Conservation (phyloP, 2,797 vertebrate genomes). For the Pelodytes ibericus region DNA sequence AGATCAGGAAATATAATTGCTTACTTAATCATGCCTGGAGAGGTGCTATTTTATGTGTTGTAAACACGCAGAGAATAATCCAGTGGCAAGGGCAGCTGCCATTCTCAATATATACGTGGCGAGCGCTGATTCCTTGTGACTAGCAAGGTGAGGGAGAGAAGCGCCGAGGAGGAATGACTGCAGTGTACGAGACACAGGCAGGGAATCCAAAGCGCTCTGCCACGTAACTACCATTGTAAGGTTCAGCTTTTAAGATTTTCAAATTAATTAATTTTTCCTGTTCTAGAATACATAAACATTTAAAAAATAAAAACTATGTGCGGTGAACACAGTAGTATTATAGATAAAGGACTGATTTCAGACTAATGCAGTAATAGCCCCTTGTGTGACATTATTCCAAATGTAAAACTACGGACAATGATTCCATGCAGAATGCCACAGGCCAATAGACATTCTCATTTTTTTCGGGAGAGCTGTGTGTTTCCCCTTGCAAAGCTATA, state of each 20-base stretch:
- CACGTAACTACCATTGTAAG: background rate
- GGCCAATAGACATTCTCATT: too few species aligned
- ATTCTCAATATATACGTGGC: constrained; percentile 39
- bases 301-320: too few species aligned
- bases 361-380: too few species aligned
- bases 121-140: constrained; percentile 1
- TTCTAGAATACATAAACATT: too few species aligned
- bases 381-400: too few species aligned
- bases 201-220: background rate
- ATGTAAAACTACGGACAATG: too few species aligned
- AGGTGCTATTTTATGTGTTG: constrained; percentile 63
- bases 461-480: too few species aligned
- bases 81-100: constrained; percentile 40
- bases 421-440: too few species aligned
- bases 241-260: background rate
- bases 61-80: constrained; percentile 59
- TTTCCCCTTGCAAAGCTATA: too few species aligned
- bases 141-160: constrained; percentile 37
- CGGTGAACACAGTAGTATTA: too few species aligned
- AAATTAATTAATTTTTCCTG: too few species aligned
- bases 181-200: background rate
- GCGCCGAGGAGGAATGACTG: constrained; percentile 18
- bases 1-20: constrained; percentile 82
- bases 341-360: too few species aligned
- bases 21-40: constrained; percentile 71